Evolutionary conservation across 2,797 vertebrate species (phyloP).

Genomic region (Clarias platycephalus): DNA sequence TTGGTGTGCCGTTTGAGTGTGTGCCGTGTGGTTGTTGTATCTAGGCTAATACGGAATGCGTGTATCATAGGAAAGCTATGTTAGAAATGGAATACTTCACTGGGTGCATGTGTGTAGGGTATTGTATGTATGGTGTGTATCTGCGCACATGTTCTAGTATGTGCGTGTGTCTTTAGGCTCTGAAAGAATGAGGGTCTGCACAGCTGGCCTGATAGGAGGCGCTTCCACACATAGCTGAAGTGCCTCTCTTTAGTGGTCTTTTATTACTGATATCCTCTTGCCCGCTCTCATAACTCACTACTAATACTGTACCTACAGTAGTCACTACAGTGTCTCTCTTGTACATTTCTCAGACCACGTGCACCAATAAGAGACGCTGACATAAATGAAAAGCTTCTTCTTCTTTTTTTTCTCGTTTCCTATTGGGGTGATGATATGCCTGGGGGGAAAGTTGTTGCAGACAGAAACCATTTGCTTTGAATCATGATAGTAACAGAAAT

Average conservation of each 20-base stretch:
- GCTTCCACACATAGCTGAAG: slow-evolving; percentile 65
- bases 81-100: slow-evolving; percentile 57
- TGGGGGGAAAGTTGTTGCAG: neutral
- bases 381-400: slow-evolving; percentile 18
- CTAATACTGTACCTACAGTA: slow-evolving; percentile 51
- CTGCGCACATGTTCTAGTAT: slow-evolving; percentile 17
- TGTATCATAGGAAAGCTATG: slow-evolving; percentile 56
- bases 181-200: slow-evolving; percentile 48
- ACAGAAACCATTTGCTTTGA: neutral
- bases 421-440: slow-evolving; percentile 12
- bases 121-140: slow-evolving; percentile 29
- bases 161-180: slow-evolving; percentile 27
- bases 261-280: slow-evolving; percentile 72
- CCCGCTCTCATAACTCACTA: slow-evolving; percentile 64
- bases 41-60: slow-evolving; percentile 29
- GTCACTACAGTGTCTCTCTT: slow-evolving; percentile 56
- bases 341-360: slow-evolving; percentile 59
- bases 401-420: slow-evolving; percentile 5
- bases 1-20: neutral
- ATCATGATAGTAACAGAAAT: neutral
- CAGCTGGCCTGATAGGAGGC: slow-evolving; percentile 60
- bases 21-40: slow-evolving; percentile 34
- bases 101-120: slow-evolving; percentile 20
- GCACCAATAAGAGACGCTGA: slow-evolving; percentile 43
- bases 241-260: slow-evolving; percentile 62